These are phyloP conservation scores for Achroia grisella DNA, from an alignment of 1,140 invertebrate species.

Conservation along the genomic window DNA sequence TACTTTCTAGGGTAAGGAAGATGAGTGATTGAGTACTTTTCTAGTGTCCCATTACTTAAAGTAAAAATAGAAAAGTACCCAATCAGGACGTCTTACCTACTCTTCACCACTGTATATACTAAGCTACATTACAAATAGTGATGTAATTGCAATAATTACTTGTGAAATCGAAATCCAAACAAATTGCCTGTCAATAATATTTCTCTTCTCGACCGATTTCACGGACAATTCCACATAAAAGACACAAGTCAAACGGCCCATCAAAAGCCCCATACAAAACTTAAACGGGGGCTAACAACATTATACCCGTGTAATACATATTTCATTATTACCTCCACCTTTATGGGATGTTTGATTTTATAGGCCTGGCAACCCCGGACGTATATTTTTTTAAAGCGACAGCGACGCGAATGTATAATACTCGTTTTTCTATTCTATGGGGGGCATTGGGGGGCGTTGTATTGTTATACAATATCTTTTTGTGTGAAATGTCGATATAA, in stretches of 20 bases:
- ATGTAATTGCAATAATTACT: conserved; percentile 44
- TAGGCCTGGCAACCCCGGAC: conserved; percentile 48
- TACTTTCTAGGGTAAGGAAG: too few relatives aligned
- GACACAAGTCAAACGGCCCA: conserved; percentile 59
- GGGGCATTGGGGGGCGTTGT: conserved; percentile 69
- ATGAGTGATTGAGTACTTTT: too few relatives aligned
- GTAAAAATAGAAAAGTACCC: too few relatives aligned
- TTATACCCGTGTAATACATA: conserved; percentile 72
- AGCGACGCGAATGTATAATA: conserved; percentile 35
- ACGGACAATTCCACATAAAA: conserved; percentile 59
- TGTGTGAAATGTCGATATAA: conserved; percentile 26
- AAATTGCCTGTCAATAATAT: conserved; percentile 36
- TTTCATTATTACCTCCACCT: conserved; percentile 68
- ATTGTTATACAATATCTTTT: conserved; percentile 68
- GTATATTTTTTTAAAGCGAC: conserved; percentile 40
- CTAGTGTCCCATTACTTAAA: too few relatives aligned
- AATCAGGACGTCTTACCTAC: too few relatives aligned
- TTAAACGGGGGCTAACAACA: conserved; percentile 67
- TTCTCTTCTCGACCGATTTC: conserved; percentile 60
- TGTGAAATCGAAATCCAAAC: conserved; percentile 16
- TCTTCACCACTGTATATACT: too few relatives aligned
- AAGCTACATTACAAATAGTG: too few relatives aligned
- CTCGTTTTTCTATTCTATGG: conserved; percentile 39
- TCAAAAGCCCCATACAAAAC: conserved; percentile 50
- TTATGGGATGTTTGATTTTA: conserved; percentile 67